phyloP scores from a whole-genome alignment of 2,888 invertebrate species.

The Drosophila paramelanica region DNA sequence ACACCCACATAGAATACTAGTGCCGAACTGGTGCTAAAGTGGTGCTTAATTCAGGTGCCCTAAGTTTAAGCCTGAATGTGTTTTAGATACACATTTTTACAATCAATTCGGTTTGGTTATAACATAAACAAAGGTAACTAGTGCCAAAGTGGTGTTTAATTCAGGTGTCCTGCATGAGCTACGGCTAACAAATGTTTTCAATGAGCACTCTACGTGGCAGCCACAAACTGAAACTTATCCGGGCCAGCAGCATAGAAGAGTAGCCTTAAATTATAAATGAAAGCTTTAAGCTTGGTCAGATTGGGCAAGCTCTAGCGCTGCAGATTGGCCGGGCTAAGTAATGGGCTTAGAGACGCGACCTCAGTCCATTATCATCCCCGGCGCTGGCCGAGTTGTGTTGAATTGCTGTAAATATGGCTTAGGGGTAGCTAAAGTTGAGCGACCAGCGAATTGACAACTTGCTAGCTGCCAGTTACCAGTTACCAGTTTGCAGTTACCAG shows the following conservation, averaged over 20 bases:
- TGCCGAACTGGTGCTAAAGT: not conserved
- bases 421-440: slow-evolving; percentile 47
- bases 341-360: slow-evolving; percentile 8
- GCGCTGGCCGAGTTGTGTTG: slow-evolving; percentile 13
- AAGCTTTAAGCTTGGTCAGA: not conserved
- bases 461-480: slow-evolving; percentile 20
- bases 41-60: no score
- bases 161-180: no score
- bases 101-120: no score
- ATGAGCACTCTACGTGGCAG: not conserved
- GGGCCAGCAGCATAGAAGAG: not conserved
- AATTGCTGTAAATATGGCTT: slow-evolving; percentile 34
- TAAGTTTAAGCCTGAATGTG: no score
- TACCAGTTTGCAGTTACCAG: slow-evolving; percentile 10
- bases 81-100: no score
- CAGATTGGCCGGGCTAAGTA: not conserved
- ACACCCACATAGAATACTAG: no score
- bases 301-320: not conserved
- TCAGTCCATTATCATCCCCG: not conserved
- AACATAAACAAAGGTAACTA: no score
- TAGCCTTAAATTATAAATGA: slow-evolving; percentile 1
- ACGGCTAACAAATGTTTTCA: not conserved
- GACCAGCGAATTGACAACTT: slow-evolving; percentile 40
- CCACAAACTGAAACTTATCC: not conserved
- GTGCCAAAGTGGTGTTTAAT: not conserved